These are phyloP conservation scores for Galeopsomyia nigrocyanea DNA, from an alignment of 2,888 invertebrate genomes.

Conservation along the genomic window DNA sequence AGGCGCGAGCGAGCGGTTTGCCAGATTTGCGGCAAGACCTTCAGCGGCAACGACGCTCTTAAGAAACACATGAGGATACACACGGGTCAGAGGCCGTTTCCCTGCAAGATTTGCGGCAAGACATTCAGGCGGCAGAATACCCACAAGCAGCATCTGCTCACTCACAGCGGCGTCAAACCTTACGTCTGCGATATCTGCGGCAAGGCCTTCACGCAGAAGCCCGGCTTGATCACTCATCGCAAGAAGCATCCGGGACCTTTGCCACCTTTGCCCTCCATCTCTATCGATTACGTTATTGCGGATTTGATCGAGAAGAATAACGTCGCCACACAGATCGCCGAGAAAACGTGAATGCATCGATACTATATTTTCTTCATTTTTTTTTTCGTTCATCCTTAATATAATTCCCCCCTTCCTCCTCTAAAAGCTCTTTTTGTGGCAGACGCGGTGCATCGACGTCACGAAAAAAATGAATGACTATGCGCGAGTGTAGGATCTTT, in stretches of 20 bases:
- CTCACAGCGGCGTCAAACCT: slow-evolving; percentile 48
- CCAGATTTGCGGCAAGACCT: slow-evolving; percentile 51
- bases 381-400: too few species aligned
- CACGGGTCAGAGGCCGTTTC: slow-evolving; percentile 59
- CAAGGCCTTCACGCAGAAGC: slow-evolving; percentile 52
- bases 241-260: slow-evolving; percentile 51
- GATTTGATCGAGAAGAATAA: slow-evolving; percentile 42
- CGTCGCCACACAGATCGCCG: not conserved
- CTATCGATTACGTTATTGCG: slow-evolving; percentile 45
- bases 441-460: too few species aligned
- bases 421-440: too few species aligned
- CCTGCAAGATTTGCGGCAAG: slow-evolving; percentile 58
- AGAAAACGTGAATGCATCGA: not conserved
- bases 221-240: slow-evolving; percentile 50
- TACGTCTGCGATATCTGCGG: slow-evolving; percentile 54
- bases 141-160: slow-evolving; percentile 52
- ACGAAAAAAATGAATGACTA: too few species aligned
- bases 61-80: slow-evolving; percentile 61
- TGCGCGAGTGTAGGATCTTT: too few species aligned
- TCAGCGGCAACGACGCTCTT: slow-evolving; percentile 54
- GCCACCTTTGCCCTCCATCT: slow-evolving; percentile 48
- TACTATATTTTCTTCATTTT: too few species aligned
- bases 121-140: slow-evolving; percentile 49
- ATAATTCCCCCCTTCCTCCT: too few species aligned
- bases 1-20: slow-evolving; percentile 47